Conservation (phyloP, 2,888 invertebrate species). For the Teleogryllus oceanicus region DNA sequence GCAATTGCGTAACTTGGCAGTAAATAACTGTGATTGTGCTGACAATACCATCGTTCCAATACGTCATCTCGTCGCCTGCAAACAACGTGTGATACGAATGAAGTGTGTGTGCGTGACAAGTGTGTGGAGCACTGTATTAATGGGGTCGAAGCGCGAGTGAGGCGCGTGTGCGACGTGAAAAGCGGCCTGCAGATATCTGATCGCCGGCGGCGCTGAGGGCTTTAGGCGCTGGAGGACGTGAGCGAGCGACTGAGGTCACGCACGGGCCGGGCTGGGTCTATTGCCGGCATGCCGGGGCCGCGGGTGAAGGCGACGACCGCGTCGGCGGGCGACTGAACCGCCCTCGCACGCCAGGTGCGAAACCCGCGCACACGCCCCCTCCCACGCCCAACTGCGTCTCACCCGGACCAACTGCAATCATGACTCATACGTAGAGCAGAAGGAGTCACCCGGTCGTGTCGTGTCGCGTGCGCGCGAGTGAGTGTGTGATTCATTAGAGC, state of each 20-base stretch:
- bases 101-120: too few relatives aligned
- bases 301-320: not conserved
- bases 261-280: not conserved
- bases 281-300: slow-evolving; percentile 8
- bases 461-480: not conserved
- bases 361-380: not conserved
- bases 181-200: not conserved
- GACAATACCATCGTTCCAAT: too few relatives aligned
- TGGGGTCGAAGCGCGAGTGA: too few relatives aligned
- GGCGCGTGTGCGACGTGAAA: too few relatives aligned
- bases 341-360: not conserved
- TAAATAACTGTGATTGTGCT: too few relatives aligned
- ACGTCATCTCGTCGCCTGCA: too few relatives aligned
- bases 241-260: not conserved
- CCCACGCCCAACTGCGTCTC: not conserved
- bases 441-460: not conserved
- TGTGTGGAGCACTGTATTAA: too few relatives aligned
- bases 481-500: not conserved
- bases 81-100: too few relatives aligned
- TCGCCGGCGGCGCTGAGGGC: not conserved
- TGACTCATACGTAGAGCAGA: not conserved
- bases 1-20: too few relatives aligned
- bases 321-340: not conserved
- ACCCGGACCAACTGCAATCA: not conserved
- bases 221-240: too few relatives aligned